Base-by-base conservation (phyloP, 2,113 vertebrate genomes). In the Alligator mississippiensis region DNA sequence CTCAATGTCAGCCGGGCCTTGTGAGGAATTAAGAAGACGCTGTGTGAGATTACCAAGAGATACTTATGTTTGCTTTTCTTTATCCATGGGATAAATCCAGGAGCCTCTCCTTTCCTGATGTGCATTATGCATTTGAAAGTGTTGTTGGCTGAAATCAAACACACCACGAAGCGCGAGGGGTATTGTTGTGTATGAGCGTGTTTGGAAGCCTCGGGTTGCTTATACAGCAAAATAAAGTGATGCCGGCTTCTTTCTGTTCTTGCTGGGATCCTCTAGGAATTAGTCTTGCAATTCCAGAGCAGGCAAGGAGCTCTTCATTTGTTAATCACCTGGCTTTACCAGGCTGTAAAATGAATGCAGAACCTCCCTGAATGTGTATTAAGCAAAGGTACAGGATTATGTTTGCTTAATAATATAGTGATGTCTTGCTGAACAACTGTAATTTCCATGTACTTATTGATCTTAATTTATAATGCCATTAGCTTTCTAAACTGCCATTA, bases 391-490 rank as follows among this genome's bases (percentile, higher is more conserved):
- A 90, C 77, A 77, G 89, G 89, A 96, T 97, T 96, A 92, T 97
- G 94, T 97, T 96, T 94, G 97, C 95, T 98, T 98, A 98, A 98
- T 98, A 98, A 98, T 95, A 97, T 62, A 96, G 95, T 82, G 91
- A 92, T 97, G 96, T 96, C 97, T 97, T 96, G 97, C 97, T 96
- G 95, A 97, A 98, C 97, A 97, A 97, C 97, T 98, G 96, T 98
- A 98, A 98, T 98, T 98, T 98, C 97, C 97, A 97, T 98, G 97
- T 98, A 97, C 97, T 98, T 98, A 98, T 98, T 98, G 98, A 98
- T 98, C 96, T 97, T 98, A 98, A 98, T 98, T 98, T 98, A 98
- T 98, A 98, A 98, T 98, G 96, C 97, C 97, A 98, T 98, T 98
- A 98, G 97, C 97, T 98, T 97, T 97, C 97, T 98, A 98, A 98